Evolutionary conservation across 2,888 invertebrate genomes (phyloP).

Genomic region (Lycocerus yunnanus): DNA sequence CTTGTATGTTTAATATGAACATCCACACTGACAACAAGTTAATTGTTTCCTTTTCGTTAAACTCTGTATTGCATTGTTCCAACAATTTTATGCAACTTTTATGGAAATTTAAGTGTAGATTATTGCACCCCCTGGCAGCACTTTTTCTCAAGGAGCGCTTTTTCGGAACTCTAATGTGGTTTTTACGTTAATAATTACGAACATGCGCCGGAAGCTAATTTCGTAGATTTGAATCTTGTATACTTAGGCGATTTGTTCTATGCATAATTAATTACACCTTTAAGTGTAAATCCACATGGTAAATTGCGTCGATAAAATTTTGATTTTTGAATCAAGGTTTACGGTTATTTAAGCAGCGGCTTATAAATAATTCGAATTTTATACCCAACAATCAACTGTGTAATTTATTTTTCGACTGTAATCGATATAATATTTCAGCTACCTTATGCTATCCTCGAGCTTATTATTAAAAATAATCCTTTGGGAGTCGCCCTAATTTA

Average conservation of each 20-base stretch:
- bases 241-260: neutral
- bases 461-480: conserved; percentile 10
- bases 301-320: neutral
- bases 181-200: neutral
- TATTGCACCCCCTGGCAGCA: neutral
- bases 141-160: neutral
- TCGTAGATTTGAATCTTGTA: neutral
- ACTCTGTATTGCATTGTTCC: neutral
- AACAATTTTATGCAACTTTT: neutral
- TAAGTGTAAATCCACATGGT: neutral
- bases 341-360: neutral
- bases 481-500: conserved; percentile 28
- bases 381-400: neutral
- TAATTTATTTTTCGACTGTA: neutral
- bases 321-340: neutral
- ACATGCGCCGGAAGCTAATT: neutral
- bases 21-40: neutral
- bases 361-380: neutral
- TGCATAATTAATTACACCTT: neutral
- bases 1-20: too few relatives aligned
- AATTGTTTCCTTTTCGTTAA: neutral
- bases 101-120: neutral
- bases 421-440: neutral
- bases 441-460: neutral
- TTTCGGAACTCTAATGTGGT: neutral